phyloP scores from a whole-genome alignment of 2,888 invertebrate genomes.

The Xestia xanthographa region DNA sequence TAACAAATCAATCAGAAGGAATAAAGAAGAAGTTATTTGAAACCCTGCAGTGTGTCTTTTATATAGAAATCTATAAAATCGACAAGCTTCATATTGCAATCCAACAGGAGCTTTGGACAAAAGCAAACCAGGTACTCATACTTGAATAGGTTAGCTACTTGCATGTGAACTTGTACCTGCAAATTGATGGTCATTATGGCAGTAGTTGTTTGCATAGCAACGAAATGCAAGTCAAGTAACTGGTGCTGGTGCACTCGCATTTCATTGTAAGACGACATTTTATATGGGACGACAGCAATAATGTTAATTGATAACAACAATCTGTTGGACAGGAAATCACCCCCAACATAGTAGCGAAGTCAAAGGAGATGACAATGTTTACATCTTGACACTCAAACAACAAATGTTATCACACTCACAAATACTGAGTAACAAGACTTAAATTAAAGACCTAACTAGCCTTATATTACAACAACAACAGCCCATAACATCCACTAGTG shows the following conservation, averaged over 20 bases:
- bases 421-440: background rate
- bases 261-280: background rate
- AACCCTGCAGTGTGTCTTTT: background rate
- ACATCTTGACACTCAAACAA: background rate
- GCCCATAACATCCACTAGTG: too few relatives aligned
- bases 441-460: background rate
- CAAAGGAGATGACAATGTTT: background rate
- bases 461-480: too few relatives aligned
- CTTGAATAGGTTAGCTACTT: background rate
- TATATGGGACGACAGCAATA: background rate
- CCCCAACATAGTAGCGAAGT: background rate
- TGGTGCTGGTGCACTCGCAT: background rate
- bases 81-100: background rate
- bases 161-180: too few relatives aligned
- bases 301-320: background rate
- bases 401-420: background rate
- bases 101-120: background rate
- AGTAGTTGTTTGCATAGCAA: background rate
- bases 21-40: background rate
- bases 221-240: background rate
- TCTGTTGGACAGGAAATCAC: background rate
- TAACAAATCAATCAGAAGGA: background rate
- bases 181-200: background rate
- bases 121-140: background rate
- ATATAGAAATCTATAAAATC: background rate